These are phyloP conservation scores for Buathra laborator DNA, from an alignment of 2,888 invertebrate genomes.

Conservation along the genomic window DNA sequence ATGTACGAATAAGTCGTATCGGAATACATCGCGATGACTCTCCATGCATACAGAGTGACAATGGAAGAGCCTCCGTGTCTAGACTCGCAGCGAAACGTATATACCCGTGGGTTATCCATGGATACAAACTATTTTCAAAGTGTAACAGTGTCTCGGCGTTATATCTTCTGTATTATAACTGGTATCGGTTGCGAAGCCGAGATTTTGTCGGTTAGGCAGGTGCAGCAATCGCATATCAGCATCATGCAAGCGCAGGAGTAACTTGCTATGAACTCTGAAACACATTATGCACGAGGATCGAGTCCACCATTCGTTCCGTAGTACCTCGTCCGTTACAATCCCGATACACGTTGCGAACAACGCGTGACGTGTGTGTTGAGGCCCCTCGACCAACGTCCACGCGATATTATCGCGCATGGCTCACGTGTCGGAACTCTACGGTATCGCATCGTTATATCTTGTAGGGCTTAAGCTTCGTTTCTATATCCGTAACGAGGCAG, in stretches of 20 bases:
- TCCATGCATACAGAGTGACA: too few relatives aligned
- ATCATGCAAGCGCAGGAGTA: constrained; percentile 12
- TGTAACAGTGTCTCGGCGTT: too few relatives aligned
- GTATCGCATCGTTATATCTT: constrained; percentile 48
- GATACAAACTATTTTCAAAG: too few relatives aligned
- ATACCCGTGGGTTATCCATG: too few relatives aligned
- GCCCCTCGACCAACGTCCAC: constrained; percentile 24
- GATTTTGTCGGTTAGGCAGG: background rate
- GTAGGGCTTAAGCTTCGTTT: constrained; percentile 8
- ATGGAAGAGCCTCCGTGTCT: too few relatives aligned
- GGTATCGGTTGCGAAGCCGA: background rate
- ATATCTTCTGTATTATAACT: constrained; percentile 7
- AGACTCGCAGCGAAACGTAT: too few relatives aligned
- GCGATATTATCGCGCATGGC: constrained; percentile 37
- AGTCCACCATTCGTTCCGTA: background rate
- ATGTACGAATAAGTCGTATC: too few relatives aligned
- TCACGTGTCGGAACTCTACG: constrained; percentile 52
- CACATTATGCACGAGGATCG: background rate
- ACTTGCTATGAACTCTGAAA: background rate
- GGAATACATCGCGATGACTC: too few relatives aligned
- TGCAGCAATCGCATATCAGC: constrained; percentile 10
- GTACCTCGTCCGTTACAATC: constrained; percentile 1
- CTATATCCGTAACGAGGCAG: constrained; percentile 14
- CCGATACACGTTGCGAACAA: background rate
- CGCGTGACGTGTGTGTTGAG: constrained; percentile 4